Percentiles rank a stretch among this genome's conserved stretches.
Conservation (phyloP, 2,797 vertebrate genomes). For the Siniperca undulata region DNA sequence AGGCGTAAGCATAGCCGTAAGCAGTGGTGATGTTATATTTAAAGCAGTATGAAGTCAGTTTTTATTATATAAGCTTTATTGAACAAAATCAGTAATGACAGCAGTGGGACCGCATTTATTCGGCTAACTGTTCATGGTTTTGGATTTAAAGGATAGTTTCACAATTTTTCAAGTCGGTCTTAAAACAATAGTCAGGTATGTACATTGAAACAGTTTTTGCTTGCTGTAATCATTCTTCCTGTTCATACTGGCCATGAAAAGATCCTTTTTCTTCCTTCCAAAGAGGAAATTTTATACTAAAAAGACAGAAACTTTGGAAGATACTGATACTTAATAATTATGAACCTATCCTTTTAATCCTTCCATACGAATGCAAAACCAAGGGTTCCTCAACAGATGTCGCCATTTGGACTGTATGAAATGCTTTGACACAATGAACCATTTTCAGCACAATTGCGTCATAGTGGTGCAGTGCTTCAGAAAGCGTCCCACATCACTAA, state of each 20-base stretch:
- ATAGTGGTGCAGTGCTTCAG: not conserved
- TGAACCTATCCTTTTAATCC: not conserved
- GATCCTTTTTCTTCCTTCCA: not conserved
- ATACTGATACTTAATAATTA: not conserved
- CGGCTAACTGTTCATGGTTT: not conserved
- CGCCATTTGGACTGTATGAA: slow-evolving; percentile 1
- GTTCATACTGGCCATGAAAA: not conserved
- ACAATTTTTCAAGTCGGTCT: not conserved
- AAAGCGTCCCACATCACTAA: not conserved
- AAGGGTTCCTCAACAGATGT: slow-evolving; percentile 4
- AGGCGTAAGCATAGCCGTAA: too few species aligned
- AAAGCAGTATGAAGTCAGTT: not conserved
- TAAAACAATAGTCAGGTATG: not conserved
- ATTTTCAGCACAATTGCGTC: too few species aligned
- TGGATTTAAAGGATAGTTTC: not conserved
- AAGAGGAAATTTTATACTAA: not conserved
- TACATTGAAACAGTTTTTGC: not conserved
- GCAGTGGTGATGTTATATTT: too few species aligned
- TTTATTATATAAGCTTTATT: not conserved
- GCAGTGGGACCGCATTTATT: not conserved
- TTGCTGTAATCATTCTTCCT: not conserved
- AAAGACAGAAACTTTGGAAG: not conserved
- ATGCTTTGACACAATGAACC: not conserved
- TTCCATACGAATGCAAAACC: not conserved
- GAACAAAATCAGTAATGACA: not conserved